These are phyloP conservation scores for Buathra laborator DNA, from an alignment of 2,888 invertebrate genomes.

Conservation along the genomic window DNA sequence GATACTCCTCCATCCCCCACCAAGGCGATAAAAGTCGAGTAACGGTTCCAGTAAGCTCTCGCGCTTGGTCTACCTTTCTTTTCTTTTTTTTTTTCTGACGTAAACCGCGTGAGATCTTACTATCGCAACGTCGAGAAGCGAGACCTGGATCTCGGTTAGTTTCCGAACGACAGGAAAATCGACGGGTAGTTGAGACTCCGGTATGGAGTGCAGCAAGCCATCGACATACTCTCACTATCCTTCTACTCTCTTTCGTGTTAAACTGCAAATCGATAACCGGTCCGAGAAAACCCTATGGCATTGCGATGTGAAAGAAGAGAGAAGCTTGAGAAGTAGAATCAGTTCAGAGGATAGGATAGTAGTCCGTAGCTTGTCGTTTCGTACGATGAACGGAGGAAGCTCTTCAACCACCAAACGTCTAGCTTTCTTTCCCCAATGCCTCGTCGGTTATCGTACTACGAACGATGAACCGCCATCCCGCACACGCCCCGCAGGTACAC, in stretches of 20 bases:
- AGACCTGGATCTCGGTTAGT: constrained; percentile 15
- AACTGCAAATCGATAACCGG: constrained; percentile 57
- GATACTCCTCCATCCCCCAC: background rate
- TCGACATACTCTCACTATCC: background rate
- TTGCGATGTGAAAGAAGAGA: background rate
- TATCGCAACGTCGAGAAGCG: background rate
- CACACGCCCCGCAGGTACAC: background rate
- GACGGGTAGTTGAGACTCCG: constrained; percentile 30
- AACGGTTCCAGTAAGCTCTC: background rate
- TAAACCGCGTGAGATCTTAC: constrained; percentile 1
- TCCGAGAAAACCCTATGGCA: constrained; percentile 13
- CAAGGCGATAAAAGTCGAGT: constrained; percentile 29
- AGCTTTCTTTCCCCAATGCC: constrained; percentile 7
- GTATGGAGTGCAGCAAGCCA: constrained; percentile 1
- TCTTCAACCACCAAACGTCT: constrained; percentile 57
- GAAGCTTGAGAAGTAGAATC: background rate
- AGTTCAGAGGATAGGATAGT: background rate
- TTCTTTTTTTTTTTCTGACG: background rate
- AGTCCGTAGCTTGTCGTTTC: constrained; percentile 46
- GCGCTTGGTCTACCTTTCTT: background rate
- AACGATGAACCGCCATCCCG: constrained; percentile 37
- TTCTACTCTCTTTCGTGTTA: constrained; percentile 27
- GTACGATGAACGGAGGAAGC: constrained; percentile 63
- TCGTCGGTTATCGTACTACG: constrained; percentile 26
- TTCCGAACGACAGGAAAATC: constrained; percentile 51